Evolutionary conservation across 2,113 vertebrate species (phyloP).

Genomic region (Cynopterus brachyotis): DNA sequence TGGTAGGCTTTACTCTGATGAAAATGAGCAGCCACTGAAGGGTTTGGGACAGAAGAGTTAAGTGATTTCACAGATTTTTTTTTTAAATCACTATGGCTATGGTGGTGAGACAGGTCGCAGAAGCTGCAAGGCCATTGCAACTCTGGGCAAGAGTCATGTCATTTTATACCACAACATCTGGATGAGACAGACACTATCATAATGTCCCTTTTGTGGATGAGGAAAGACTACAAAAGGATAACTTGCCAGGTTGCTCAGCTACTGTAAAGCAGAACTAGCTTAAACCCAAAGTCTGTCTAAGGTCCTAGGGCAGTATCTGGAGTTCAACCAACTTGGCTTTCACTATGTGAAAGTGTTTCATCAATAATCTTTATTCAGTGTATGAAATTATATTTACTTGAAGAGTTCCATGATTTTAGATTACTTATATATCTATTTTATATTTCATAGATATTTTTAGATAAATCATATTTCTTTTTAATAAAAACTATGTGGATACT

Average conservation of each 20-base stretch:
- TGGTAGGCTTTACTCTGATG: not conserved
- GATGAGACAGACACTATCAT: not conserved
- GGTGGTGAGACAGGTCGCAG: not conserved
- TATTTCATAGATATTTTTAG: not conserved
- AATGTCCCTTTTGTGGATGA: not conserved
- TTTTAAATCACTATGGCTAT: not conserved
- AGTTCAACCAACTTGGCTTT: not conserved
- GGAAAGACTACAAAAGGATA: not conserved
- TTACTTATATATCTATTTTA: not conserved
- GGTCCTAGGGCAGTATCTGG: not conserved
- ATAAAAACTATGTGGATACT: not conserved
- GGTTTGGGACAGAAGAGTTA: not conserved
- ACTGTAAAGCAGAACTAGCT: not conserved
- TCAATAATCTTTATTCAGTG: not conserved
- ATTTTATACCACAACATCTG: not conserved
- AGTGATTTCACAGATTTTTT: not conserved
- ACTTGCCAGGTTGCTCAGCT: not conserved
- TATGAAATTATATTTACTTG: not conserved
- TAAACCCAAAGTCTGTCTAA: not conserved
- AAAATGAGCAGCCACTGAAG: not conserved
- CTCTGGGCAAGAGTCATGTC: not conserved
- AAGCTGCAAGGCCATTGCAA: not conserved
- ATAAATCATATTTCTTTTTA: conserved; percentile 5
- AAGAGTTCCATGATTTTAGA: not conserved
- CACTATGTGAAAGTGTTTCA: not conserved